Evolutionary conservation across 23 tunicate species (phyloP).

Genomic region (Clavelina lepadiformis): DNA sequence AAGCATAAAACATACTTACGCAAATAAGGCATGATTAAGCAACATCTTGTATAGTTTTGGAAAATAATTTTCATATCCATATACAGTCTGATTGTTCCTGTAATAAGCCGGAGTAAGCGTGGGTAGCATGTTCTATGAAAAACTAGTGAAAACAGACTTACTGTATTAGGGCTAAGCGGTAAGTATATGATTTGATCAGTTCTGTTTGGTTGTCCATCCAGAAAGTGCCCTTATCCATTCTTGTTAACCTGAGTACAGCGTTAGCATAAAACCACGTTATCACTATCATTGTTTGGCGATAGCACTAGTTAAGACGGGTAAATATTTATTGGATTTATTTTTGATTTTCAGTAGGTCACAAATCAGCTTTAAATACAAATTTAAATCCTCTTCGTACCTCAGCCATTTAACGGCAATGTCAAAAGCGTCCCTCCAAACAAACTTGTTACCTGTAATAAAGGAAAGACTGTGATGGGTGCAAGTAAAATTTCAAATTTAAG

Average conservation of each 20-base stretch:
- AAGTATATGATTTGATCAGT: constrained; percentile 11
- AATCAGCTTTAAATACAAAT: not conserved
- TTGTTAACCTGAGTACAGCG: too few relatives aligned
- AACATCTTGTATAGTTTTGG: constrained; percentile 10
- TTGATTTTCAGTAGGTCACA: not conserved
- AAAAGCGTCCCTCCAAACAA: constrained; percentile 56
- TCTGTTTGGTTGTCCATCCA: constrained; percentile 39
- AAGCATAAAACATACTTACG: constrained; percentile 4
- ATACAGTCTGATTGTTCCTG: constrained; percentile 28
- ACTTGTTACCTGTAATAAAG: constrained; percentile 32
- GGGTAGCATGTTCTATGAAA: not conserved
- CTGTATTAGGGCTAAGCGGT: constrained; percentile 41
- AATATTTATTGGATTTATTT: too few relatives aligned
- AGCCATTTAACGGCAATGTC: constrained; percentile 82
- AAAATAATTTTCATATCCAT: constrained; percentile 16
- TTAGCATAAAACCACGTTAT: too few relatives aligned
- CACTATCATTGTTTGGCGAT: too few relatives aligned
- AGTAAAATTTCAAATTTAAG: too few relatives aligned
- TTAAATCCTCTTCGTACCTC: constrained; percentile 28
- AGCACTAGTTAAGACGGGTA: too few relatives aligned
- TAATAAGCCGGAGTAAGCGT: not conserved
- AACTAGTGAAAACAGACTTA: constrained; percentile 2
- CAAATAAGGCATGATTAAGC: not conserved
- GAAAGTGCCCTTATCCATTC: constrained; percentile 24
- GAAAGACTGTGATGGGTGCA: too few relatives aligned